Evolutionary conservation across 2,113 vertebrate genomes (phyloP), one percentile per base, ranked within the genome.

Genomic region (Noturus placidus): DNA sequence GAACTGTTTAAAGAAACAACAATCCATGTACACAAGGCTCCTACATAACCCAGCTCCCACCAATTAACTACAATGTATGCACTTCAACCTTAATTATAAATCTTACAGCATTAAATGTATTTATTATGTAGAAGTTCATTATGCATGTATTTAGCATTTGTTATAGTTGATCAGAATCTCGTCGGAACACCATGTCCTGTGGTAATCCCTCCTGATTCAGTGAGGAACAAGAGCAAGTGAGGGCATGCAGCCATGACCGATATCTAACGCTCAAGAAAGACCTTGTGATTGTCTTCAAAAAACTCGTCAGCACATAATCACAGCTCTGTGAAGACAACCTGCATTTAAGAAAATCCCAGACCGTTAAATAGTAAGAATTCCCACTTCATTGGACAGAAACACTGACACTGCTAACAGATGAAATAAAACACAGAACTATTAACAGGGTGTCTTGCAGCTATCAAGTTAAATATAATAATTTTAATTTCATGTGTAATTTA

Each of bases 271-370:
- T 63, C n/a, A 46, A 87, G 82, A 81, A 67, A 46, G 63, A 50
- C 4, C 56, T 67, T 85, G 72, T 56, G 72, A 74, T 86, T 88
- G 84, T 65, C 77, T 87, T 38, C 35, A 87, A 27, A 85, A 85
- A 87, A 61, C 79, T 81, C 56, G 74, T 82, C 85, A 19, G 82
- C 81, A 88, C 89, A 85, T 69, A 83, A 82, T 86, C 61, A 69
- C 30, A 50, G 78, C 50, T 89, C 80, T 80, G 25, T 20, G 57
- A 54, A 86, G 35, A 72, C 50, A 86, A 65, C 70, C 84, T 63
- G 54, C 82, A 90, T 65, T 86, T 88, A 86, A n/a, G 87, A 67
- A 88, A 86, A 83, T 70, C 63, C 65, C 77, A 83, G 74, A 78
- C 50, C 33, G 19, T 63, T 56, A 56, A 33, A n/a, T 2, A 2